A percentile compares a stretch with the other conserved stretches of the same genome.
These are phyloP conservation scores for Dicranocentrus wangi DNA, from an alignment of 2,888 invertebrate species.

Conservation along the genomic window DNA sequence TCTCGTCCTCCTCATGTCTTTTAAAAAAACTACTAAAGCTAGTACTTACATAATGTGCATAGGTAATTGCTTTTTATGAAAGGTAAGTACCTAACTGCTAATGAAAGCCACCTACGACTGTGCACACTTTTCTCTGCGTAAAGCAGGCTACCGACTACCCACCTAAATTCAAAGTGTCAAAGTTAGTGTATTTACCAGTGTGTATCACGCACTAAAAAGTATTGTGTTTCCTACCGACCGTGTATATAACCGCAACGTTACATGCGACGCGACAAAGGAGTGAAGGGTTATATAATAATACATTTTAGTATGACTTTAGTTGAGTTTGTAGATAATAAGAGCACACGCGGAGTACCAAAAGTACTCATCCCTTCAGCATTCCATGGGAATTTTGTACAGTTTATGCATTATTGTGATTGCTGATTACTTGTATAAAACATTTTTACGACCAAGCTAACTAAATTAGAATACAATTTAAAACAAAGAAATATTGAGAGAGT, in stretches of 20 bases:
- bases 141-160: background rate
- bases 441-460: slow-evolving; percentile 32
- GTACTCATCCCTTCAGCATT: slow-evolving; percentile 1
- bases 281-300: too few relatives aligned
- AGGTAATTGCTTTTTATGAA: too few relatives aligned
- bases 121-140: background rate
- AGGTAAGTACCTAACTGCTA: too few relatives aligned
- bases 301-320: background rate
- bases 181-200: too few relatives aligned
- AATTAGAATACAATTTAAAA: slow-evolving; percentile 8
- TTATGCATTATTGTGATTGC: slow-evolving; percentile 27
- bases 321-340: slow-evolving; percentile 22
- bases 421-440: slow-evolving; percentile 27
- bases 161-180: too few relatives aligned
- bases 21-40: background rate
- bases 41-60: too few relatives aligned
- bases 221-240: too few relatives aligned
- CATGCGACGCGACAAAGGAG: too few relatives aligned
- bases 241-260: too few relatives aligned
- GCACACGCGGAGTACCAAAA: background rate
- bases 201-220: too few relatives aligned
- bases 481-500: slow-evolving; percentile 3
- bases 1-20: slow-evolving; percentile 31
- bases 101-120: background rate
- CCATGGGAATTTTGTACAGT: slow-evolving; percentile 21